These are phyloP conservation scores for Gymnosoma rotundatum DNA, from an alignment of 2,888 invertebrate species.

Conservation along the genomic window DNA sequence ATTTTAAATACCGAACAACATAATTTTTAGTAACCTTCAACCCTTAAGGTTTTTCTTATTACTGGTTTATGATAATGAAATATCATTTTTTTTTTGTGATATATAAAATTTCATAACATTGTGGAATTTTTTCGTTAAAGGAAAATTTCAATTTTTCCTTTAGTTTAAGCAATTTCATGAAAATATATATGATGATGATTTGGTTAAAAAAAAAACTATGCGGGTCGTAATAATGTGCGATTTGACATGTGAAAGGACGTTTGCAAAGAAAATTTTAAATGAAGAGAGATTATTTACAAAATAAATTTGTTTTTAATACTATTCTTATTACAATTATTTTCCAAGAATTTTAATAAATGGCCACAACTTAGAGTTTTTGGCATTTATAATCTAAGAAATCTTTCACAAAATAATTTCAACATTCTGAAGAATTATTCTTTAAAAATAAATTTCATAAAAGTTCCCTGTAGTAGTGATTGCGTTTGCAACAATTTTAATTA, in stretches of 20 bases:
- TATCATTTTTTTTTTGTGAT: too few relatives aligned
- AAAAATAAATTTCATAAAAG: too few relatives aligned
- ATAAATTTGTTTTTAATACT: neutral
- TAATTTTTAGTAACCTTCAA: constrained; percentile 20
- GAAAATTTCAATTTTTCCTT: constrained; percentile 39
- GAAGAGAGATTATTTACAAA: constrained; percentile 21
- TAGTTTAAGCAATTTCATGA: constrained; percentile 18
- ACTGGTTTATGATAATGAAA: neutral
- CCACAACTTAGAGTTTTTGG: too few relatives aligned
- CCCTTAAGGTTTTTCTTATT: constrained; percentile 44
- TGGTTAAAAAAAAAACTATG: constrained; percentile 41
- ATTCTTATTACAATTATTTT: neutral
- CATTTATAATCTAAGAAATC: too few relatives aligned
- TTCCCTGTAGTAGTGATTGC: too few relatives aligned
- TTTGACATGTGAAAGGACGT: constrained; percentile 35
- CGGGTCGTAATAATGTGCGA: constrained; percentile 32
- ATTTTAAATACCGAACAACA: constrained; percentile 18
- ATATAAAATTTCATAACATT: constrained; percentile 10
- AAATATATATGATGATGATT: constrained; percentile 30
- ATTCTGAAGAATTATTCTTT: too few relatives aligned
- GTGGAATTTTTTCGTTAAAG: neutral
- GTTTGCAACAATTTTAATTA: too few relatives aligned
- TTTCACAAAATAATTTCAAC: too few relatives aligned
- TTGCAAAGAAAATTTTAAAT: constrained; percentile 14
- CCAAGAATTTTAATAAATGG: neutral